Conservation (phyloP, 2,113 vertebrate species). For the Protobothrops mucrosquamatus region DNA sequence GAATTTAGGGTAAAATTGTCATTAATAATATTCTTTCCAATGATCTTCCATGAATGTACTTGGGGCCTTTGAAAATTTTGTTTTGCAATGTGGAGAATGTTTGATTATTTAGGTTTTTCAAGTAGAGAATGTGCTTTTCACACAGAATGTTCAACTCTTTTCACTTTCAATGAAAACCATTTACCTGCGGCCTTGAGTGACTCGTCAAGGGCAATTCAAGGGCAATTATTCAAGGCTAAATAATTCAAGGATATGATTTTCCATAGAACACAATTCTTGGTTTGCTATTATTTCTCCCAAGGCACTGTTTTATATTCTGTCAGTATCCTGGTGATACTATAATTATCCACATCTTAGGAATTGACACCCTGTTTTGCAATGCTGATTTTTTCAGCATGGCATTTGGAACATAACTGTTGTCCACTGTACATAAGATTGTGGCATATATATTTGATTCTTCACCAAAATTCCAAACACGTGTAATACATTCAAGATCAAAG, state of each 20-base stretch:
- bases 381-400: constrained; percentile 10
- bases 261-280: background rate
- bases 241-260: background rate
- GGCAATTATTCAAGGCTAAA: no score
- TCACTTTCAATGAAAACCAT: background rate
- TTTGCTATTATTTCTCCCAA: background rate
- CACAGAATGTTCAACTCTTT: background rate
- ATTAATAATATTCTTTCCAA: background rate
- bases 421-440: background rate
- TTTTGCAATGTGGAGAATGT: background rate
- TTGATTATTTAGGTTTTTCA: background rate
- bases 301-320: background rate
- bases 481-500: constrained; percentile 15
- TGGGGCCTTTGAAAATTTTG: background rate
- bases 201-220: background rate
- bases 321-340: background rate
- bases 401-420: constrained; percentile 12
- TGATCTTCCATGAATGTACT: background rate
- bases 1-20: background rate
- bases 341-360: background rate
- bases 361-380: constrained; percentile 3
- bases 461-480: constrained; percentile 13
- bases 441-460: background rate
- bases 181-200: background rate
- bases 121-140: background rate